Percentiles rank a stretch among this genome's conserved stretches.
Conservation (phyloP, 1,140 invertebrate genomes). For the Andricus grossulariae region DNA sequence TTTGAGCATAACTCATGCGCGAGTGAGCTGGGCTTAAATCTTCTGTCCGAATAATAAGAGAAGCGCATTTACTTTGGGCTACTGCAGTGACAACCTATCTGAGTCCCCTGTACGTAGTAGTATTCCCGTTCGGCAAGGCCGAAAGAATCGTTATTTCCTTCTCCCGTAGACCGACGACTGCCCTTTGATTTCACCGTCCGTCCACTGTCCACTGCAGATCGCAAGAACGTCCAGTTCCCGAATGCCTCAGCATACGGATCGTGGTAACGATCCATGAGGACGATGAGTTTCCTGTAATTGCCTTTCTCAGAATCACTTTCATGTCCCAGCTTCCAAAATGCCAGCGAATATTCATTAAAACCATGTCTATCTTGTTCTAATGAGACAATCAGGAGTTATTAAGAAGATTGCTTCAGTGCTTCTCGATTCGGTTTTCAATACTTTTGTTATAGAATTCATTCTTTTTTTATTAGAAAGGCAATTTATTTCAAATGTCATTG, state of each 20-base stretch:
- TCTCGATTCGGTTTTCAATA: neutral
- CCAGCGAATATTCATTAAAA: slow-evolving; percentile 8
- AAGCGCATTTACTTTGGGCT: slow-evolving; percentile 66
- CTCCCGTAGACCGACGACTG: slow-evolving; percentile 47
- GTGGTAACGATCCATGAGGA: slow-evolving; percentile 25
- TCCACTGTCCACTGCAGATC: slow-evolving; percentile 34
- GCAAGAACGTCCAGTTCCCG: slow-evolving; percentile 22
- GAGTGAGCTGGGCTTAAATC: slow-evolving; percentile 64
- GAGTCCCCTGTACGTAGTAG: slow-evolving; percentile 29
- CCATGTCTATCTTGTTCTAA: slow-evolving; percentile 32
- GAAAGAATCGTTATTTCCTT: slow-evolving; percentile 65
- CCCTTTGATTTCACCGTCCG: slow-evolving; percentile 58
- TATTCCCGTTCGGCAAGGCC: slow-evolving; percentile 65
- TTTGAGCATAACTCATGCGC: slow-evolving; percentile 68
- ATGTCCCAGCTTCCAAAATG: neutral
- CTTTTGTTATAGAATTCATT: no score
- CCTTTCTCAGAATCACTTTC: slow-evolving; percentile 28
- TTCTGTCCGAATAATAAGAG: slow-evolving; percentile 69
- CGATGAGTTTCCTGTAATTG: slow-evolving; percentile 26
- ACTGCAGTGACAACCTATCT: slow-evolving; percentile 64
- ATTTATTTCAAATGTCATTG: no score
- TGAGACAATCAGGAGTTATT: neutral
- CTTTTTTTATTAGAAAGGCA: no score
- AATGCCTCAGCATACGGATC: slow-evolving; percentile 33
- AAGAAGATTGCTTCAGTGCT: slow-evolving; percentile 15